phyloP scores from a whole-genome alignment of 1,140 invertebrate species.

The Trypoxylus dichotomus region DNA sequence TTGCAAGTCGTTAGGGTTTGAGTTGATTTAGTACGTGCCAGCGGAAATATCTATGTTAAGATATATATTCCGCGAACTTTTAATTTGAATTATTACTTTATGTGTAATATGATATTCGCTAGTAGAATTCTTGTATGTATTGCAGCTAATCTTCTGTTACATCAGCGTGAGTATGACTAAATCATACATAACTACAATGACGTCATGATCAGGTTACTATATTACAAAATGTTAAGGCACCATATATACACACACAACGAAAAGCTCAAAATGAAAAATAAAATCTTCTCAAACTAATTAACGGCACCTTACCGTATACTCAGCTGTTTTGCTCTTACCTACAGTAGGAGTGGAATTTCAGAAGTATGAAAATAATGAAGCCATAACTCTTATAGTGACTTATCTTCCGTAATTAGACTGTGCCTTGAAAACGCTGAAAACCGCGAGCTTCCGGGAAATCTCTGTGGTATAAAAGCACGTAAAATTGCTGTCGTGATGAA shows the following conservation, averaged over 20 bases:
- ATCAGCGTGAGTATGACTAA: too few species aligned
- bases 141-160: too few species aligned
- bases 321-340: background rate
- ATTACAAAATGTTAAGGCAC: too few species aligned
- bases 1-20: background rate
- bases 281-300: background rate
- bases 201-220: too few species aligned
- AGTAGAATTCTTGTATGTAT: too few species aligned
- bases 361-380: background rate
- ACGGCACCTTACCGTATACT: background rate
- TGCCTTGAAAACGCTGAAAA: background rate
- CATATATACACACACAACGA: too few species aligned
- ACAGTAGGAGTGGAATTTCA: background rate
- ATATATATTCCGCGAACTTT: too few species aligned
- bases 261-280: too few species aligned
- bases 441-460: background rate
- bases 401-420: background rate
- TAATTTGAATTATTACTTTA: too few species aligned
- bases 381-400: conserved; percentile 2
- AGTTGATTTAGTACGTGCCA: background rate
- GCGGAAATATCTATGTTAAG: background rate
- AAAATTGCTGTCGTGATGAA: background rate
- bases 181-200: too few species aligned
- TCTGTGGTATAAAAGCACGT: conserved; percentile 1
- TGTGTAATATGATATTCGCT: too few species aligned